These are phyloP conservation scores for Ochotona princeps DNA, from an alignment of 2,113 vertebrate species.

Conservation along the genomic window DNA sequence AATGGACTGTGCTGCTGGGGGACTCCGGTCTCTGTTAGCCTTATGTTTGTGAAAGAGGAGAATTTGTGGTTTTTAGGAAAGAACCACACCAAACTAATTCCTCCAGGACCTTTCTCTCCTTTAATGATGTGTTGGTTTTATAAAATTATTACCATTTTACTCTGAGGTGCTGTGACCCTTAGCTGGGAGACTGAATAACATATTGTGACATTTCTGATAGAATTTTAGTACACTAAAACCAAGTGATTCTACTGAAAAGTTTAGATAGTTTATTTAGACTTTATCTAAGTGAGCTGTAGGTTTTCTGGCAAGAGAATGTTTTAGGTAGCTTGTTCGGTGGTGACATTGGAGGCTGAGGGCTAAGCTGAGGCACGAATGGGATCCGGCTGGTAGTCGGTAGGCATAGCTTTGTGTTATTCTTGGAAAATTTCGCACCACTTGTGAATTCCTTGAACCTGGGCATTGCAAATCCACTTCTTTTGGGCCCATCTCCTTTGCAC, in stretches of 20 bases:
- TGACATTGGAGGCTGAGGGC: too few relatives aligned
- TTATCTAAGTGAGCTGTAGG: not conserved
- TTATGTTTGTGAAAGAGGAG: conserved; percentile 33
- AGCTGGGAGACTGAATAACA: not conserved
- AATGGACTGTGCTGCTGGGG: not conserved
- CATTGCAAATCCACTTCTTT: conserved; percentile 89
- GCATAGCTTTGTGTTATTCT: conserved; percentile 96
- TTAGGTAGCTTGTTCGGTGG: too few relatives aligned
- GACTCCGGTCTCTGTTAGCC: conserved; percentile 23
- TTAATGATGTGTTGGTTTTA: conserved; percentile 46
- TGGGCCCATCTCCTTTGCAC: conserved; percentile 92
- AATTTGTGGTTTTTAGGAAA: not conserved
- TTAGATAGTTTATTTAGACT: not conserved
- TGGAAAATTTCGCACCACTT: conserved; percentile 92
- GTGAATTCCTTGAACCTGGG: conserved; percentile 91
- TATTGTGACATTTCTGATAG: not conserved
- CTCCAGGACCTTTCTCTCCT: not conserved
- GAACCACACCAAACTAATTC: not conserved
- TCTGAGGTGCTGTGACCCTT: not conserved
- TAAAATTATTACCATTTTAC: conserved; percentile 35
- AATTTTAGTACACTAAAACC: not conserved
- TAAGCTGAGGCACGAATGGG: too few relatives aligned
- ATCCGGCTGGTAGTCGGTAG: too few relatives aligned
- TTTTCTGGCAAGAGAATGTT: conserved; percentile 56
- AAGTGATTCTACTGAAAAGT: conserved; percentile 27